These are phyloP conservation scores for Anabas testudineus DNA, from an alignment of 2,797 vertebrate species.

Conservation along the genomic window DNA sequence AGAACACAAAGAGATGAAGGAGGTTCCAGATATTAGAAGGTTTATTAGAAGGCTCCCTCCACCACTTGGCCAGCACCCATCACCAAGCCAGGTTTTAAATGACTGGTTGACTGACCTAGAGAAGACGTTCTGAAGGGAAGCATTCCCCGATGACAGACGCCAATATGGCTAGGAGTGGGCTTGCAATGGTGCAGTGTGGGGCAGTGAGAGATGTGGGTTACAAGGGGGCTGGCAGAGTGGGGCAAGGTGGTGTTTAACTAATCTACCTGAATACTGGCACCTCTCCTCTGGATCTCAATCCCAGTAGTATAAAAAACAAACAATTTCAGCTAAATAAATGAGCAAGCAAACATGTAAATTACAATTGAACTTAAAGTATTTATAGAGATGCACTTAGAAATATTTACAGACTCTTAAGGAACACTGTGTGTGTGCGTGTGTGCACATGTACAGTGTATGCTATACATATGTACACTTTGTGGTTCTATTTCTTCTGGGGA, in stretches of 20 bases:
- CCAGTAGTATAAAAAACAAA: slow-evolving; percentile 2
- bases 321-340: background rate
- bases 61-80: slow-evolving; percentile 68
- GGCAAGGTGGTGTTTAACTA: slow-evolving; percentile 4
- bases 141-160: slow-evolving; percentile 36
- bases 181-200: slow-evolving; percentile 22
- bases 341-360: background rate
- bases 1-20: slow-evolving; percentile 12
- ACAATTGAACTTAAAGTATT: background rate
- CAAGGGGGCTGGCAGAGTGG: background rate
- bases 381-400: background rate
- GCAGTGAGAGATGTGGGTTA: background rate
- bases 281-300: slow-evolving; percentile 46
- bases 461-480: background rate
- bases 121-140: slow-evolving; percentile 22
- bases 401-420: slow-evolving; percentile 17
- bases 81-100: slow-evolving; percentile 49
- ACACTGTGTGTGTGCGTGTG: background rate
- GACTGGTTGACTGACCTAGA: slow-evolving; percentile 73
- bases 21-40: too few species aligned
- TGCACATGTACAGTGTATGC: background rate
- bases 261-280: background rate
- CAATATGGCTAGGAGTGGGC: background rate
- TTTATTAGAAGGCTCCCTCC: slow-evolving; percentile 58
- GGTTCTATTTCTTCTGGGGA: slow-evolving; percentile 31